Conservation (phyloP, 2,113 vertebrate genomes). For the Heloderma charlesbogerti region DNA sequence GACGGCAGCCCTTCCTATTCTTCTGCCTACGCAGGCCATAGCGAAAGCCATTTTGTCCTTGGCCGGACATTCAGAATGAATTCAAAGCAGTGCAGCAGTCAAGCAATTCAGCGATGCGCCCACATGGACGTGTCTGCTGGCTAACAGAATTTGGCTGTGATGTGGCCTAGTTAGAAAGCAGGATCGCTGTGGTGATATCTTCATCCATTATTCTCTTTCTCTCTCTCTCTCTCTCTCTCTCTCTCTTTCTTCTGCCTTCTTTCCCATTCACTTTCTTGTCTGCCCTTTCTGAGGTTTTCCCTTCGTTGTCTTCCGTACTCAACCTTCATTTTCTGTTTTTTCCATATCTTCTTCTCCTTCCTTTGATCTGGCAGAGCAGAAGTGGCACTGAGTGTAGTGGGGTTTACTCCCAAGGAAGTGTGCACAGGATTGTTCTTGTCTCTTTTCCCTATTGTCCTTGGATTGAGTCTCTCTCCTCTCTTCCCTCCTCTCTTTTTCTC, state of each 20-base stretch:
- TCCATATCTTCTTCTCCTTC: too few species aligned
- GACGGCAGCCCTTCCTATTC: slow-evolving; percentile 8
- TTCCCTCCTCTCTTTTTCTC: neutral
- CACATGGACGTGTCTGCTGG: neutral
- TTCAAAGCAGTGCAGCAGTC: accelerated
- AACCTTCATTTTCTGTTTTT: too few species aligned
- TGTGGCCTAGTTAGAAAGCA: accelerated
- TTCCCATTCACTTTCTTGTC: neutral
- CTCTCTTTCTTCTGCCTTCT: too few species aligned
- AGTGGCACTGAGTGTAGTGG: neutral
- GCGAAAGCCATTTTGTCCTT: neutral
- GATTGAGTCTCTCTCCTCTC: neutral
- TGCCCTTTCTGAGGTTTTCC: too few species aligned
- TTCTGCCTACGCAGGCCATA: neutral
- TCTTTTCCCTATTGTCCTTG: too few species aligned
- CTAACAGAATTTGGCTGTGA: accelerated
- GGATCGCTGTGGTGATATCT: neutral
- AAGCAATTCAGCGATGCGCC: neutral
- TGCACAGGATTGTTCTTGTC: neutral
- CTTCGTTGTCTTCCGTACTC: too few species aligned
- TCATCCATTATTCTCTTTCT: neutral
- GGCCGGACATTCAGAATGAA: neutral
- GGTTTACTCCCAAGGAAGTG: neutral
- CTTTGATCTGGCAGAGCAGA: too few species aligned
- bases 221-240: neutral